Base-by-base conservation (phyloP, 2,888 invertebrate species). In the Dryomyza anilis region DNA sequence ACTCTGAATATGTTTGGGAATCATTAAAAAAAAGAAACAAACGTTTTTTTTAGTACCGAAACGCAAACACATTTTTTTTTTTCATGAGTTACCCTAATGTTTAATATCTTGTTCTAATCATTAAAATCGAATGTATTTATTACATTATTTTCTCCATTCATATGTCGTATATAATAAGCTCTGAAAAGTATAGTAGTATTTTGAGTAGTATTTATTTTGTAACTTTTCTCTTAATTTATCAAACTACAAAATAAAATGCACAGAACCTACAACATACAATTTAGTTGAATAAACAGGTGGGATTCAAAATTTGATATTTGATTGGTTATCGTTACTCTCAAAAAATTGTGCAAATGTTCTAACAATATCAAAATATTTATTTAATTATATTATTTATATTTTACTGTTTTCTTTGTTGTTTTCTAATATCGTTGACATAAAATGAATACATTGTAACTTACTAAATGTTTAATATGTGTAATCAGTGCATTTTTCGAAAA, bases 321-420 rank as follows among this genome's bases (percentile, higher is more conserved):
- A 30, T 30, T 19, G n/a, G n/a, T n/a, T n/a, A n/a, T n/a, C n/a
- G n/a, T n/a, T n/a, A 6, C n/a, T 36, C 8, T n/a, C 25, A 33
- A 33, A 59, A 57, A 59, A 48, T 59, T 59, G 59, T 48, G 58
- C 59, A 59, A 48, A 33, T 55, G 16, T 53, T 53, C 8, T 21
- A 14, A 19, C 25, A 50, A 50, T 50, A 25, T 10, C 33, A 29
- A 43, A 58, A 46, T 58, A 58, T 21, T 57, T 64, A 39, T 14
- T n/a, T n/a, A 21, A 14, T 53, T 53, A 30, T 27, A 53, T n/a
- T 33, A 58, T 21, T 60, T 65, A 36, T 12, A 12, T 29, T 23
- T 10, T 21, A n/a, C 23, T 68, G 46, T 61, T 55, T 55, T 25
- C 53, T 59, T 45, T n/a, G 21, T 55, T 63, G n/a, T 8, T 56